Evolutionary conservation across 2,797 vertebrate genomes (phyloP), one percentile per base, ranked within the genome.

Genomic region (Phalloptychus januarius): DNA sequence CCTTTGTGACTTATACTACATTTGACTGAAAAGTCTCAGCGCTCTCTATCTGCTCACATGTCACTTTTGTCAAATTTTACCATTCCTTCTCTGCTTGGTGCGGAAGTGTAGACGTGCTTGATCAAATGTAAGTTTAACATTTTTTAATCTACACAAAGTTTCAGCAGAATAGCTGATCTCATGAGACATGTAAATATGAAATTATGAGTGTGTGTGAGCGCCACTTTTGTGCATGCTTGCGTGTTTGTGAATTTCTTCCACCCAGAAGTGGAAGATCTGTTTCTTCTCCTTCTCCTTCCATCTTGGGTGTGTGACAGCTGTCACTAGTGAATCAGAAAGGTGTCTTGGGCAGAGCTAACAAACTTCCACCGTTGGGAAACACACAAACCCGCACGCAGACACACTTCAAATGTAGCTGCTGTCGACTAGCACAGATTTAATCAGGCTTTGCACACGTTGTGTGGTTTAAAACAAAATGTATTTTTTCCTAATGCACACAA

Each of bases 121-220:
- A 94, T 94, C 93, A 91, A 93, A 93, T 93, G 86, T 89, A 84
- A 93, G 88, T 94, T 94, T 91, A 93, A 90, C 85, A 90, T 89
- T 92, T 94, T 61, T 93, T 92, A 94, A 93, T 94, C 92, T 88
- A 87, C 6, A 83, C 87, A 93, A 92, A 93, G 91, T 94, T 93
- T 94, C 90, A 91, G 92, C 91, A 91, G 91, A 93, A 90, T 90
- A 87, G 85, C 87, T 88, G 87, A 88, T 92, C 91, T 92, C 89
- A 75, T 16, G 88, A 90, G 92, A 78, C 87, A 86, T 81, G 87
- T 91, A 89, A 88, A 92, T 93, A 88, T 88, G 70, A 89, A 85
- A 82, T 50, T 75, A 75, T 85, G 85, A 86, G 81, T 40, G 65
- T 42, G 67, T 44, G 38, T 42, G 36, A 38, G 38, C 3, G 10